Base-by-base conservation (phyloP, 2,888 invertebrate species). In the Timandra comae region DNA sequence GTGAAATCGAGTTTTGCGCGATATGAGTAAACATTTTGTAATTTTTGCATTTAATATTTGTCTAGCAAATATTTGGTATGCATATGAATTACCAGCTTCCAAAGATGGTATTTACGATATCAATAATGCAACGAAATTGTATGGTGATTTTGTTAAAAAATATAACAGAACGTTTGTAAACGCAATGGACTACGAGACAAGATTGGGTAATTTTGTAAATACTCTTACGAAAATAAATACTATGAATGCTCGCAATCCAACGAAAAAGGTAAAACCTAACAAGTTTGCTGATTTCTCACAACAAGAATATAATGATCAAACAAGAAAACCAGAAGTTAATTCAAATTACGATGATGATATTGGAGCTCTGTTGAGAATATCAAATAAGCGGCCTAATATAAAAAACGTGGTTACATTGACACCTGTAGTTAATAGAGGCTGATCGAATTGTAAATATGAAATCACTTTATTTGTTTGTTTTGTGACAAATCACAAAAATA, bases 161-260 rank as follows among this genome's bases (percentile, higher is more conserved):
- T 61, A 56, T 35, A 51, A 60, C 3, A 72, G 57, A 44, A 63
- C 39, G 2, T 68, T 61, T 29, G 21, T 27, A 1, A 48, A 50
- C 16, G 43, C 56, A 36, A 36, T 43, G 1, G 73, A 76, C 9
- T 73, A 71, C 43, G 33, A 54, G 9, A 35, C 45, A 2, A 60
- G 66, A 35, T 76, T 60, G 32, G 24, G 41, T 1, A 61, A 59
- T 37, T 78, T 77, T 41, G 30, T 76, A 32, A 26, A 51, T 25
- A 74, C 77, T 13, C 43, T 79, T 21, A 53, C 45, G 22, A 51
- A 34, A 16, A 55, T 78, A 31, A 78, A 78, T 39, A 20, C 27
- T 7, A 63, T 67, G 11, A 79, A 78, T 49, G 39, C 56, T 24
- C 24, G 6, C 0, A 27, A 42, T 11, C 25, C 52, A 2, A 45